Evolutionary conservation across 2,797 vertebrate genomes (phyloP).

Genomic region (Dromococcyx pavoninus): DNA sequence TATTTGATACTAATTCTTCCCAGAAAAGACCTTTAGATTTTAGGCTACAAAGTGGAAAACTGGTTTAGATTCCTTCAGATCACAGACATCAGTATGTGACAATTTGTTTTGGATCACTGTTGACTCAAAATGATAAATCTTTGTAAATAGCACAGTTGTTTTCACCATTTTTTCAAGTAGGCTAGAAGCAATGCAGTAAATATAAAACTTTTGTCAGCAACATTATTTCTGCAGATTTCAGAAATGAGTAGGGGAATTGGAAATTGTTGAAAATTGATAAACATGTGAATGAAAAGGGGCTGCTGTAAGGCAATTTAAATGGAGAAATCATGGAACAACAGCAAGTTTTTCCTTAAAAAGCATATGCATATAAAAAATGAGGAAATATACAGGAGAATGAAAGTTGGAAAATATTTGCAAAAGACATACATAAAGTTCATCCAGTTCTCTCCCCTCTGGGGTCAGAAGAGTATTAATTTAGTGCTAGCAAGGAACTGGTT

Average conservation of each 20-base stretch:
- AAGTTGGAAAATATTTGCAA: not conserved
- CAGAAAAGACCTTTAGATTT: not conserved
- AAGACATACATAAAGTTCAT: not conserved
- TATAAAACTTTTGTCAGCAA: not conserved
- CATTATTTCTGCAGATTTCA: not conserved
- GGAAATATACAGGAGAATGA: not conserved
- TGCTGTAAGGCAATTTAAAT: constrained; percentile 13
- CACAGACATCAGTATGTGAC: not conserved
- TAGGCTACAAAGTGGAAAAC: not conserved
- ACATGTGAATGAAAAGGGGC: not conserved
- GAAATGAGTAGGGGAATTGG: not conserved
- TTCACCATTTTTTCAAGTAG: not conserved
- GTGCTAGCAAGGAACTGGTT: not conserved
- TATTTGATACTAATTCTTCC: not conserved
- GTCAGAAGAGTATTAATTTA: not conserved
- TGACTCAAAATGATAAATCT: not conserved
- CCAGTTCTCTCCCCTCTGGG: not conserved
- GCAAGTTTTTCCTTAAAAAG: constrained; percentile 3
- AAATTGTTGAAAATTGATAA: constrained; percentile 40
- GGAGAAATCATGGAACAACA: not conserved
- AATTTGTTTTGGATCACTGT: not conserved
- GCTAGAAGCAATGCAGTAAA: not conserved
- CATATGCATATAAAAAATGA: not conserved
- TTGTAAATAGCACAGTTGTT: not conserved
- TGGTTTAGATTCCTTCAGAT: not conserved